Evolutionary conservation across 2,113 vertebrate genomes (phyloP).

Genomic region (Megatriorchis doriae): DNA sequence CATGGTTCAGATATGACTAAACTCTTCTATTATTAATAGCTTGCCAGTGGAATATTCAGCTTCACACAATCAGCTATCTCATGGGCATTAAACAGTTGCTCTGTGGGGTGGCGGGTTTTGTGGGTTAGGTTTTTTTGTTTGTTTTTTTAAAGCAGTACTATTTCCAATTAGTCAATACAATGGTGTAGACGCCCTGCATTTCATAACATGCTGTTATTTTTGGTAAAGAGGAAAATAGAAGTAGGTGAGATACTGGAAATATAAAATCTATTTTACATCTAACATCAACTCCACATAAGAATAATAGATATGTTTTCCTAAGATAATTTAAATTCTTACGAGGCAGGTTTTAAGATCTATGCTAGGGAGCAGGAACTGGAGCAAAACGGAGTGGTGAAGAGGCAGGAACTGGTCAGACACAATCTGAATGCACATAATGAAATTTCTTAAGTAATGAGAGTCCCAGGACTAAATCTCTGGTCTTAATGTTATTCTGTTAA

Average conservation of each 20-base stretch:
- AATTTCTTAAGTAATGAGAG: background rate
- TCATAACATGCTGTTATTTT: background rate
- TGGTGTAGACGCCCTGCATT: background rate
- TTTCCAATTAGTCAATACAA: background rate
- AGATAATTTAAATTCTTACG: background rate
- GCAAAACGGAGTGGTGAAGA: background rate
- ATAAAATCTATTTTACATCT: background rate
- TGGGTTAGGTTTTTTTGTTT: background rate
- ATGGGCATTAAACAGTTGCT: background rate
- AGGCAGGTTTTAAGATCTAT: background rate
- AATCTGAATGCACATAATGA: accelerated
- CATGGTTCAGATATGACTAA: background rate
- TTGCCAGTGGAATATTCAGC: background rate
- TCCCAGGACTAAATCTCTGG: background rate
- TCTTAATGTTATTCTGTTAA: background rate
- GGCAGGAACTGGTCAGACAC: background rate
- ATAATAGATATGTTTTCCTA: background rate
- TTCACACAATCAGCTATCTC: background rate
- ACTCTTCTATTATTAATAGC: background rate
- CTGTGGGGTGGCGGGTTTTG: background rate
- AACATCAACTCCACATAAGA: background rate
- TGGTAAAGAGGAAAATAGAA: background rate
- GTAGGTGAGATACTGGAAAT: background rate
- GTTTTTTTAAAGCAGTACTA: background rate
- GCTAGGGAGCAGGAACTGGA: background rate